phyloP scores from a whole-genome alignment of 2,113 vertebrate species.

The Dromiciops gliroides region DNA sequence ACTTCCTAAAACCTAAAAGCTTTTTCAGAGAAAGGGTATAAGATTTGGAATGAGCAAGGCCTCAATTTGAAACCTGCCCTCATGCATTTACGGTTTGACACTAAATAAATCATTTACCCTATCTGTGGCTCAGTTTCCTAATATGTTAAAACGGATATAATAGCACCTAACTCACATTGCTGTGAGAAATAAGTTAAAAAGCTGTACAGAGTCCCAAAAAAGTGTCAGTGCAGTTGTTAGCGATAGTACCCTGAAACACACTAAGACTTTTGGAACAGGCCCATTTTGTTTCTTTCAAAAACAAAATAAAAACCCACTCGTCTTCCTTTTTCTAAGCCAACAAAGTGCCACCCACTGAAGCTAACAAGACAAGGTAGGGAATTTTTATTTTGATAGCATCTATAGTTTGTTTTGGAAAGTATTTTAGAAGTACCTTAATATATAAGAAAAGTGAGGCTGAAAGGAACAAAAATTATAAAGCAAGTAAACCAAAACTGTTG shows the following conservation, averaged over 20 bases:
- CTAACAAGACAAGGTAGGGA: not conserved
- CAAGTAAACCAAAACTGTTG: not conserved
- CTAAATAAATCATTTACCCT: not conserved
- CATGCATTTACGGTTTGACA: not conserved
- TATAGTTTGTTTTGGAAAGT: not conserved
- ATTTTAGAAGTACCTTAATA: not conserved
- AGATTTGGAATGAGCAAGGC: not conserved
- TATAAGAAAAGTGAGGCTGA: not conserved
- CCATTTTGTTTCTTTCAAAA: not conserved
- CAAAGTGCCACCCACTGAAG: not conserved
- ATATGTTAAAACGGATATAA: not conserved
- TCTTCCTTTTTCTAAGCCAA: not conserved
- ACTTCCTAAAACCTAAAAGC: not conserved
- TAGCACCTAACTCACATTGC: not conserved
- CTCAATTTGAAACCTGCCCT: not conserved
- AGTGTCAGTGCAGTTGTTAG: not conserved
- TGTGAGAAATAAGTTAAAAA: not conserved
- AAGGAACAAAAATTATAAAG: not conserved
- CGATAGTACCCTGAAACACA: not conserved
- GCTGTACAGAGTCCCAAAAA: not conserved
- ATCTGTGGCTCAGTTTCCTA: not conserved
- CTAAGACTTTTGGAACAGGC: not conserved
- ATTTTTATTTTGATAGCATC: not conserved
- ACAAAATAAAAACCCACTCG: not conserved
- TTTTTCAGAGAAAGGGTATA: not conserved